These are phyloP conservation scores for Pantherophis alleghaniensis DNA, from an alignment of 2,797 vertebrate genomes.

Conservation along the genomic window DNA sequence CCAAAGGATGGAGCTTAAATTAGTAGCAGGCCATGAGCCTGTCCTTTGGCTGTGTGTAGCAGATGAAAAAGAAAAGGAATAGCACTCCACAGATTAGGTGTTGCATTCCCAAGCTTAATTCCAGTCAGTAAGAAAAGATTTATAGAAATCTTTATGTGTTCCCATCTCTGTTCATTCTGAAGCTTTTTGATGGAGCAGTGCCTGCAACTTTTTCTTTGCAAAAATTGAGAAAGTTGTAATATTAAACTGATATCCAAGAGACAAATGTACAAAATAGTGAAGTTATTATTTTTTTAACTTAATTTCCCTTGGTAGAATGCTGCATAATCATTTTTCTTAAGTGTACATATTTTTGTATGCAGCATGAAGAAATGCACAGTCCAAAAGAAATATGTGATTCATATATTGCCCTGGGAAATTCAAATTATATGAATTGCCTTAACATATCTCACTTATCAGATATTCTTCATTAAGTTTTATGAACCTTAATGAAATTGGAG, in stretches of 20 bases:
- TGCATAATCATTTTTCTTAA: neutral
- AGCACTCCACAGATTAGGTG: accelerated
- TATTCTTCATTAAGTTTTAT: neutral
- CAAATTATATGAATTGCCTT: neutral
- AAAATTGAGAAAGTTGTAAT: neutral
- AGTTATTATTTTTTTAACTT: neutral
- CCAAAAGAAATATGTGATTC: neutral
- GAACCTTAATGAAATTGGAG: neutral
- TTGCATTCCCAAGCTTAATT: constrained; percentile 17
- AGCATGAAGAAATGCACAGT: neutral
- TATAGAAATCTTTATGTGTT: neutral
- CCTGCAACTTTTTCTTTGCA: neutral
- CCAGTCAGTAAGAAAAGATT: neutral
- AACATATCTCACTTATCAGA: neutral
- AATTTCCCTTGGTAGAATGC: neutral
- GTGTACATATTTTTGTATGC: neutral
- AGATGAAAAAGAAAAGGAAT: accelerated
- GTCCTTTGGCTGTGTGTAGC: constrained; percentile 13
- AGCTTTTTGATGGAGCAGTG: neutral
- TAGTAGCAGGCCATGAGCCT: constrained; percentile 24
- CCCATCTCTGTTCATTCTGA: neutral
- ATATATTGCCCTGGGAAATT: neutral
- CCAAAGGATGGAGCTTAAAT: constrained; percentile 40
- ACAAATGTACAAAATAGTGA: neutral
- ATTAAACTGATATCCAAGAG: neutral